phyloP scores from a whole-genome alignment of 2,888 invertebrate species.

The Apomyelois bistriatella region DNA sequence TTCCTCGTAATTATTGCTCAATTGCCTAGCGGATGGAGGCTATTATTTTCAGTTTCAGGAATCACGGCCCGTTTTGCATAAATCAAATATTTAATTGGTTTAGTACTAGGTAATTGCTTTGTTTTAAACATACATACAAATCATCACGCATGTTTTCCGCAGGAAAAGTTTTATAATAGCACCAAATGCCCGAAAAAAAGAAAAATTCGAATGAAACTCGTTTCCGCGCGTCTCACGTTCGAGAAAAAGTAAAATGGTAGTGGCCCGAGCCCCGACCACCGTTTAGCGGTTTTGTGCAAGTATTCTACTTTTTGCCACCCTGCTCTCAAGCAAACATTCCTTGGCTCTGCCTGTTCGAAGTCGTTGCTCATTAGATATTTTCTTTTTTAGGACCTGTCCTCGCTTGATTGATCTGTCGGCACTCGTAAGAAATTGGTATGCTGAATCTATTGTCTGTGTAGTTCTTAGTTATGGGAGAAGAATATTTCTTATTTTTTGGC shows the following conservation, averaged over 20 bases:
- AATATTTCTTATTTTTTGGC: not conserved
- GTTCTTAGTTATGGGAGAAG: not conserved
- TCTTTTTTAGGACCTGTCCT: slow-evolving; percentile 40
- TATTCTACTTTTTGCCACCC: slow-evolving; percentile 35
- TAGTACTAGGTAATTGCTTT: no score
- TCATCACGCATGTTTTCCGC: no score
- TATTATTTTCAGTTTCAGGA: no score
- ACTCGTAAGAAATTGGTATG: slow-evolving; percentile 21
- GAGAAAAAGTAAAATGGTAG: slow-evolving; percentile 20
- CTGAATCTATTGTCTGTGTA: slow-evolving; percentile 3
- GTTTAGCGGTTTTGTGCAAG: slow-evolving; percentile 21
- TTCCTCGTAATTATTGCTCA: no score
- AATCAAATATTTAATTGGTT: no score
- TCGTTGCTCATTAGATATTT: slow-evolving; percentile 45
- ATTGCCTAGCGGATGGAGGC: no score
- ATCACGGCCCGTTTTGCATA: no score
- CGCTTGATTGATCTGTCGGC: slow-evolving; percentile 45
- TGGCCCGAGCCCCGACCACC: slow-evolving; percentile 13
- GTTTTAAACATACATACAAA: no score
- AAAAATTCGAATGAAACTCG: not conserved
- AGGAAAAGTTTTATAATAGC: no score
- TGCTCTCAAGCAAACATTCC: slow-evolving; percentile 25
- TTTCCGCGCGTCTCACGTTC: not conserved
- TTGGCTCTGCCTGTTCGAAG: slow-evolving; percentile 35
- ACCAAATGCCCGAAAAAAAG: no score